Conservation (phyloP, 2,888 invertebrate species). For the Nebria brevicollis region DNA sequence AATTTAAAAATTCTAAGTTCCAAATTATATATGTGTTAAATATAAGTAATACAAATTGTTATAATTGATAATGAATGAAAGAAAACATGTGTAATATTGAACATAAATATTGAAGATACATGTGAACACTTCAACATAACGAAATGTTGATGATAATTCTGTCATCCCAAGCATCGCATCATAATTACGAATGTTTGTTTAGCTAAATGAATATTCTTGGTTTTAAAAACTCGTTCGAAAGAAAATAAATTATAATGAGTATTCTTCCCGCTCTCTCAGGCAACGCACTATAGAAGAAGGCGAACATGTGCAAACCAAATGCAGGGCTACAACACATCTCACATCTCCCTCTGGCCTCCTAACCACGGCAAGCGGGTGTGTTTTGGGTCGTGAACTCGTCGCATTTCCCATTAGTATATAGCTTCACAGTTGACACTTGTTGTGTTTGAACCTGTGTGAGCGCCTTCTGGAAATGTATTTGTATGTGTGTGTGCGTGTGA, state of each 20-base stretch:
- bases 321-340: constrained; percentile 35
- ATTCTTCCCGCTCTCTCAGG: constrained; percentile 49
- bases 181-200: constrained; percentile 55
- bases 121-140: constrained; percentile 28
- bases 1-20: too few relatives aligned
- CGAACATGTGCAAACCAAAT: constrained; percentile 57
- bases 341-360: constrained; percentile 48
- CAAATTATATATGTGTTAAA: too few relatives aligned
- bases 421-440: constrained; percentile 59
- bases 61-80: too few relatives aligned
- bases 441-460: constrained; percentile 54
- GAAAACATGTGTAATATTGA: background rate
- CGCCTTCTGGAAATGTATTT: constrained; percentile 12
- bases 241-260: constrained; percentile 55
- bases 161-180: constrained; percentile 48
- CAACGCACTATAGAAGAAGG: constrained; percentile 38
- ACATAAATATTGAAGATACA: constrained; percentile 15
- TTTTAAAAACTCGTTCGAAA: constrained; percentile 51
- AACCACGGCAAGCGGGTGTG: constrained; percentile 13
- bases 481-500: background rate
- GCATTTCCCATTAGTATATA: constrained; percentile 55
- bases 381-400: constrained; percentile 50
- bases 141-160: constrained; percentile 35
- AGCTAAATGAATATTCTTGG: constrained; percentile 55
- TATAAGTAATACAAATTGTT: too few relatives aligned